Conservation (phyloP, 2,888 invertebrate species). For the Hyppa rectilinea region DNA sequence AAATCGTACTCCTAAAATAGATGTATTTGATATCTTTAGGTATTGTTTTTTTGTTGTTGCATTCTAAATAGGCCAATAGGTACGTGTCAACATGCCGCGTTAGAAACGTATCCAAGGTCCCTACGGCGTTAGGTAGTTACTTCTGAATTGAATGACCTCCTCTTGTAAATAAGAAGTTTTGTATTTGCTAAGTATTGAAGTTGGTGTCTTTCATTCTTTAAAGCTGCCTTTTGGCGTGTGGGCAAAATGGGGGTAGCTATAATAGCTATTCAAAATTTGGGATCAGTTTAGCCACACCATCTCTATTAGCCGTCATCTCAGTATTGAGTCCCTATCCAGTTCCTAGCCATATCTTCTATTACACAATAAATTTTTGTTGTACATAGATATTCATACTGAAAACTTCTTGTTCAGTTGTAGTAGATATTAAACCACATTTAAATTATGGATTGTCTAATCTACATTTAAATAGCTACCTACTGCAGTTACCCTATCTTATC, state of each 20-base stretch:
- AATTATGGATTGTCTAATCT: conserved; percentile 7
- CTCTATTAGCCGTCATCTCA: background rate
- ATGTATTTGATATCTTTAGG: background rate
- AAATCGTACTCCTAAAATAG: background rate
- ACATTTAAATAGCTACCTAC: too few species aligned
- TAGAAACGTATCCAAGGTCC: conserved; percentile 31
- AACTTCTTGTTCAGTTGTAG: background rate
- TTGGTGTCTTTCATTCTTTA: background rate
- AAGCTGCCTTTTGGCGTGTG: background rate
- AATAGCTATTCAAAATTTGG: too few species aligned
- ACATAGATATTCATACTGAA: background rate
- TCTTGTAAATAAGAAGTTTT: background rate
- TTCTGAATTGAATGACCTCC: conserved; percentile 23
- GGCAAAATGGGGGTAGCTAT: too few species aligned
- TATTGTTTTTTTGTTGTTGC: conserved; percentile 6
- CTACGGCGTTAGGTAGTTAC: background rate
- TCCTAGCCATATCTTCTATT: background rate
- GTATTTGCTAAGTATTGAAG: background rate
- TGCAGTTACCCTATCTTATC: conserved; percentile 14
- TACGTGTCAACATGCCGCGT: conserved; percentile 28
- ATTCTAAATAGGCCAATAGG: conserved; percentile 12
- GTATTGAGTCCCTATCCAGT: too few species aligned
- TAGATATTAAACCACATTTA: background rate
- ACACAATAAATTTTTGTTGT: background rate
- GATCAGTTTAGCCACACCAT: too few species aligned